Evolutionary conservation across 1,140 invertebrate species (phyloP).

Genomic region (Ridgeia piscesae): DNA sequence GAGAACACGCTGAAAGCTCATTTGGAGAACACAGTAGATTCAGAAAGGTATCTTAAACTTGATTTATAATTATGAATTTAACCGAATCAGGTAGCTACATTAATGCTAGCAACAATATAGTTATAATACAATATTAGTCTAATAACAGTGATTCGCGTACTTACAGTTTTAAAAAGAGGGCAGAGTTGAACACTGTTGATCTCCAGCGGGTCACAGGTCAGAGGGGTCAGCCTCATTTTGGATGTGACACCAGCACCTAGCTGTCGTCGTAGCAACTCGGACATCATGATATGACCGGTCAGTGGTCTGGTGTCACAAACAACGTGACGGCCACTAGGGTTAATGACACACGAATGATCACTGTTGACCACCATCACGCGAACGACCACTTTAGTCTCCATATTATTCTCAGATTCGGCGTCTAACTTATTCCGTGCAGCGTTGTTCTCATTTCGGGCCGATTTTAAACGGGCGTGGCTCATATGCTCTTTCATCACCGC

Average conservation of each 20-base stretch:
- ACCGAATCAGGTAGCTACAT: no score
- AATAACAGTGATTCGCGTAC: not conserved
- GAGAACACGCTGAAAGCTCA: no score
- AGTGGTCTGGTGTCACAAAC: not conserved
- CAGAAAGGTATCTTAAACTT: no score
- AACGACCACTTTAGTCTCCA: not conserved
- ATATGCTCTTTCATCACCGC: not conserved
- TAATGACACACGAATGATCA: not conserved
- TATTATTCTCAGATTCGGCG: not conserved
- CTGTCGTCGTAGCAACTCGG: not conserved
- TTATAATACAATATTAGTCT: no score
- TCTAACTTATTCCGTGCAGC: not conserved
- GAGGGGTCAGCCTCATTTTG: not conserved
- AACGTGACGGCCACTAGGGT: not conserved
- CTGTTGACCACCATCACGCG: not conserved
- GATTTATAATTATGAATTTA: no score
- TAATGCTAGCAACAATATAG: no score
- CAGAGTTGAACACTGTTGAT: not conserved
- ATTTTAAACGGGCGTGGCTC: not conserved
- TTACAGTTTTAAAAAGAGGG: constrained; percentile 1
- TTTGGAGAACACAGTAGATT: no score
- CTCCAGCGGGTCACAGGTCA: not conserved
- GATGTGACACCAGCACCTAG: not conserved
- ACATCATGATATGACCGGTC: not conserved
- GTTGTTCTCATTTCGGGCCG: not conserved